Percentiles rank a stretch among this genome's conserved stretches.
These are phyloP conservation scores for Anhinga rufa DNA, from an alignment of 2,113 vertebrate genomes.

Conservation along the genomic window DNA sequence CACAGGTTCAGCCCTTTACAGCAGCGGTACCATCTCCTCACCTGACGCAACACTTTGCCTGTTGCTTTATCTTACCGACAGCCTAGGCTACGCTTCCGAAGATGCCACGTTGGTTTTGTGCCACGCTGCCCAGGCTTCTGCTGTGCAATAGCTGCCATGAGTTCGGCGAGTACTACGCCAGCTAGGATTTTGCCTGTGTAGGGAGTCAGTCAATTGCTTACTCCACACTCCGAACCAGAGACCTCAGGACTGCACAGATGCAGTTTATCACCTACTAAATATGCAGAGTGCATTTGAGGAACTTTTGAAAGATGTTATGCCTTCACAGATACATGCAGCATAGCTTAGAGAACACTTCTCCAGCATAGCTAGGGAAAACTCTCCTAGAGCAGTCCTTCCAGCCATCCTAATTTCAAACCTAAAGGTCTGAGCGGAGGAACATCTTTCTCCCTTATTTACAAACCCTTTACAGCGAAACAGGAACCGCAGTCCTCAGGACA, in stretches of 20 bases:
- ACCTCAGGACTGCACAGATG: neutral
- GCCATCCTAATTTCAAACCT: no score
- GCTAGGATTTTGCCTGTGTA: neutral
- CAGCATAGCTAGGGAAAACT: neutral
- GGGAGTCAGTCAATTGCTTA: neutral
- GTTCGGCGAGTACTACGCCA: fast-evolving
- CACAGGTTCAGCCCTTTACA: neutral
- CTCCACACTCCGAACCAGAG: neutral
- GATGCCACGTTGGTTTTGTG: neutral
- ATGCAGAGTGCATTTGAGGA: neutral
- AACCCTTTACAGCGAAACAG: neutral
- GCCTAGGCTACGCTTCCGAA: neutral
- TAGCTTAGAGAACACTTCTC: no score
- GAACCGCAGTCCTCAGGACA: fast-evolving
- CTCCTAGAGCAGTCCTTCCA: no score
- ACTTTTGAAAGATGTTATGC: fast-evolving
- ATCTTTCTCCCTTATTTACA: neutral
- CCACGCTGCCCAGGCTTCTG: neutral
- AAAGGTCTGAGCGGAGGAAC: neutral
- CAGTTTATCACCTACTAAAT: neutral
- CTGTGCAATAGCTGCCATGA: no score
- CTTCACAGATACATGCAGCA: no score
- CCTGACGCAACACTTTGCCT: neutral
- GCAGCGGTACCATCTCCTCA: neutral
- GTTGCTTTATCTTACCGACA: neutral